phyloP scores from a whole-genome alignment of 2,113 vertebrate genomes.

The Phaetusa simplex region DNA sequence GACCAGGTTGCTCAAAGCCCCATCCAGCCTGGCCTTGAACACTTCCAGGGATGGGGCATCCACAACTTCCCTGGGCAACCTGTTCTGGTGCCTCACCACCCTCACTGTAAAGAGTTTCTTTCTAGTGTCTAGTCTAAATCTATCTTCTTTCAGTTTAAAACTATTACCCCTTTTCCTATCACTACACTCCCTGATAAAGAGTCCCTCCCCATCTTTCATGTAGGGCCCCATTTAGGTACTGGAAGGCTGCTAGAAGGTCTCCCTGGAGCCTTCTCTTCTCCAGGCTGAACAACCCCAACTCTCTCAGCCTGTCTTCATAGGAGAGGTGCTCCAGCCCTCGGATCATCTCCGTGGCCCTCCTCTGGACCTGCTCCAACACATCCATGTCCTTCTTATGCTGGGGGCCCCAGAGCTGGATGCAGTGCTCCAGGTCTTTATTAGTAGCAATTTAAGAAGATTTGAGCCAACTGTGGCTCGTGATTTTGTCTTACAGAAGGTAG shows the following conservation, averaged over 20 bases:
- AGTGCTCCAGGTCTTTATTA: neutral
- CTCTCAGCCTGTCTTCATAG: neutral
- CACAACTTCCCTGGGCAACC: neutral
- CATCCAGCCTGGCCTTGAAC: neutral
- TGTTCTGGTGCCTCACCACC: neutral
- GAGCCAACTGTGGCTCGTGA: neutral
- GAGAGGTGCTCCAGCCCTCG: neutral
- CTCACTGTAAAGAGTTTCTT: neutral
- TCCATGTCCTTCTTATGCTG: neutral
- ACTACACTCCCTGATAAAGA: neutral
- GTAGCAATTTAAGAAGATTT: neutral
- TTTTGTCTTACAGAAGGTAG: neutral
- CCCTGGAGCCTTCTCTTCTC: neutral
- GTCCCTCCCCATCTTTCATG: neutral
- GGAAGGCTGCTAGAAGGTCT: neutral
- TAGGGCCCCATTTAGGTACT: neutral
- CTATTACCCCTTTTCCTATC: neutral
- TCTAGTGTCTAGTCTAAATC: neutral
- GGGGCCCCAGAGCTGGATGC: neutral
- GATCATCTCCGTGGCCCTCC: neutral
- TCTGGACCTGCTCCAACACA: neutral
- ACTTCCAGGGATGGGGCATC: neutral
- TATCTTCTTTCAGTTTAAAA: neutral
- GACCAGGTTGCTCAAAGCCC: neutral
- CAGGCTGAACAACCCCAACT: neutral